Base-by-base conservation (phyloP, 2,888 invertebrate genomes). In the Sepiola atlantica region DNA sequence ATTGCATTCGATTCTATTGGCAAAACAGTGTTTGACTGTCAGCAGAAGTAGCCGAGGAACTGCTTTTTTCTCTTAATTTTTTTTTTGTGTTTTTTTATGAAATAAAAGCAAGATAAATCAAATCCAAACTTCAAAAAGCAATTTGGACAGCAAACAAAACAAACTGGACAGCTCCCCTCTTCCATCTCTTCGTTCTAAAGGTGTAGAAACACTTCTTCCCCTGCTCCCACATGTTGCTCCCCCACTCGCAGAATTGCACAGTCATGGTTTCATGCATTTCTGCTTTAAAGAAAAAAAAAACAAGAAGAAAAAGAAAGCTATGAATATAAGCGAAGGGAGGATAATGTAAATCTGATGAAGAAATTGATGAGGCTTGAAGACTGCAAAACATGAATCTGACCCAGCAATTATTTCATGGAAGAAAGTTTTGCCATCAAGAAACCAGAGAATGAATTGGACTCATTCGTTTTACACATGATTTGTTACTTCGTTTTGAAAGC, bases 71-170 rank as follows among this genome's bases (percentile, higher is more conserved):
- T n/a, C 14, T 32, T n/a, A n/a, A n/a, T n/a, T n/a, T n/a, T n/a
- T 16, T 3, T 16, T 32, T 16, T 77, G n/a, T 77, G 14, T 32
- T 77, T 32, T 2, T 77, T 16, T n/a, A 77, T 77, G n/a, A 77
- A 77, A 32, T 32, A n/a, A 32, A 20, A 77, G 12, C n/a, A 77
- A 32, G 16, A 77, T 77, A 77, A 77, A 77, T 32, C n/a, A 77
- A n/a, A 77, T 1, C 18, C 77, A 14, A 77, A 77, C 77, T 77
- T 77, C 77, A 77, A 77, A 77, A 77, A 77, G 77, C 14, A n/a
- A n/a, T 77, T 77, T 77, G 77, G 77, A 32, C 77, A n/a, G n/a
- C 32, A 77, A 77, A n/a, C 77, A n/a, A 77, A 77, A 77, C 77
- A 77, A 77, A 77, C 10, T 77, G 77, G n/a, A 32, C 77, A 45